Evolutionary conservation across 2,888 invertebrate genomes (phyloP).

Genomic region (Digitonthophagus gazella): DNA sequence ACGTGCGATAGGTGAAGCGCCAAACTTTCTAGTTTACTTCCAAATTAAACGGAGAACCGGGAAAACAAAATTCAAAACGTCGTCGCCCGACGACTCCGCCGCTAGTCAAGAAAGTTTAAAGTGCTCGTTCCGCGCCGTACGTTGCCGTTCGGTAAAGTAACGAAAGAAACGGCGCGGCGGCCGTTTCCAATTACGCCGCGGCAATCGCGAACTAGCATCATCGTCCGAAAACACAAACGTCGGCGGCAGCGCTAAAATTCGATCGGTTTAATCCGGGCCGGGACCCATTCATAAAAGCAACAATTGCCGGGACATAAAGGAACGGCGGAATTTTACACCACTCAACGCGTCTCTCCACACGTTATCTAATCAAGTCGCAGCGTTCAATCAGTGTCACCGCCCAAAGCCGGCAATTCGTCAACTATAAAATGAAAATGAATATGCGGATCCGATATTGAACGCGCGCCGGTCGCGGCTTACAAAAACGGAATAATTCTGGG

Average conservation of each 20-base stretch:
- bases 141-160: not conserved
- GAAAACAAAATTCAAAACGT: not conserved
- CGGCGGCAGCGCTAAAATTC: not conserved
- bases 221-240: not conserved
- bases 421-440: slow-evolving; percentile 49
- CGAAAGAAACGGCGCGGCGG: not conserved
- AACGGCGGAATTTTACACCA: slow-evolving; percentile 43
- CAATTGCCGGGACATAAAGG: slow-evolving; percentile 31
- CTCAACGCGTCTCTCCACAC: slow-evolving; percentile 43
- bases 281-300: slow-evolving; percentile 28
- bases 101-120: not conserved
- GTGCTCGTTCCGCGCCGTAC: not conserved
- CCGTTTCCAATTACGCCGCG: not conserved
- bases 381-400: slow-evolving; percentile 51
- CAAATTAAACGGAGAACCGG: not conserved
- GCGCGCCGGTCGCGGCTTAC: not conserved
- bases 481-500: not conserved
- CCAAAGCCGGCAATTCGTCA: slow-evolving; percentile 49
- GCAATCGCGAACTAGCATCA: not conserved
- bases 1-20: not conserved
- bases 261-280: slow-evolving; percentile 20
- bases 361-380: slow-evolving; percentile 48
- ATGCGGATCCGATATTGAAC: slow-evolving; percentile 31
- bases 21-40: not conserved
- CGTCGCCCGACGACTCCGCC: no score